Evolutionary conservation across 2,888 invertebrate genomes (phyloP), one percentile per base, ranked within the genome.

Genomic region (Drosophila mimetica): DNA sequence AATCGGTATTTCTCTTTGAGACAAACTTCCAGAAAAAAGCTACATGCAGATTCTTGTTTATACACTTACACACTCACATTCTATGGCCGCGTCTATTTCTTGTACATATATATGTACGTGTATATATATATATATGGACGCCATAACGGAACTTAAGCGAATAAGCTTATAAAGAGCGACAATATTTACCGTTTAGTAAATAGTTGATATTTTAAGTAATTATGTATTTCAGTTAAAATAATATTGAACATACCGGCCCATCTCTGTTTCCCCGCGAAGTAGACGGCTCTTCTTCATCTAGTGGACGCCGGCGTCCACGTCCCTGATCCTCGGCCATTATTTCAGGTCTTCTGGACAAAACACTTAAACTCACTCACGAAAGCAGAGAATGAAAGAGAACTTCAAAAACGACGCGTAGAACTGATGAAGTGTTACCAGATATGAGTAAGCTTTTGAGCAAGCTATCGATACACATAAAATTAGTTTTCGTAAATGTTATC

Each of bases 251-350:
- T 60, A 64, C 63, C 36, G 63, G 63, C 9, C 44, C 30, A 13
- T 50, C 50, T 3, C 41, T 20, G 14, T 14, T 13, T 18, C 14
- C 28, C 6, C 34, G 34, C 1, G 53, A 54, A 18, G 25, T 13
- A 1, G 25, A 30, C 1, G 70, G 50, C 8, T 50, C 39, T 0
- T 60, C 36, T 4, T 60, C 28, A 4, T 48, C 32, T 16, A 42
- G 34, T 20, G 53, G 53, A 50, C 70, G 70, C 42, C 70, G 28
- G 61, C 53, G 70, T 34, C 70, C 70, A 4, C 70, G 53, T 6
- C 5, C 22, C 14, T 70, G 69, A 14, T 70, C 30, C 1, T 70
- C 70, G 4, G 60, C 14, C 70, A 70, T 70, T 4, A 1, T 11
- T 30, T 7, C 1, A 13, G 9, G 0, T 9, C 16, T 13, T 13